phyloP scores from a whole-genome alignment of 2,888 invertebrate genomes.

The Agapostemon virescens region DNA sequence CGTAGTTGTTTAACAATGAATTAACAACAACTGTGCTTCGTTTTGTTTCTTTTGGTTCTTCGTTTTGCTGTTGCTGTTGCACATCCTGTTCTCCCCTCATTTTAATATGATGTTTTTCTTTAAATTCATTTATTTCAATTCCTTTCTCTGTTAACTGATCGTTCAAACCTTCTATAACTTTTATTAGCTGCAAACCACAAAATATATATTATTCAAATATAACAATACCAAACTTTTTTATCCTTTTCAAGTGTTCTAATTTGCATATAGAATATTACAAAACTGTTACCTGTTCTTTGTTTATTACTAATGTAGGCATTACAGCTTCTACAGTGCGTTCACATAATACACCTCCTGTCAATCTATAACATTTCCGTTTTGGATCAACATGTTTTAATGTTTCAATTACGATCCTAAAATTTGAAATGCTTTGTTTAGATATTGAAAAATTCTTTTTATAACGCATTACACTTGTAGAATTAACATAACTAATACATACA shows the following conservation, averaged over 20 bases:
- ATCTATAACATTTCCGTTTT: constrained; percentile 93
- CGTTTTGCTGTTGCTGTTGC: constrained; percentile 71
- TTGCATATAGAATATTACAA: constrained; percentile 16
- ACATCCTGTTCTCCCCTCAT: constrained; percentile 87
- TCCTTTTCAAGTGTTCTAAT: not conserved
- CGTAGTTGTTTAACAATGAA: constrained; percentile 63
- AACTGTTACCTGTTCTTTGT: constrained; percentile 85
- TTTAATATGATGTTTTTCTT: constrained; percentile 93
- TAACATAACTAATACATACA: not conserved
- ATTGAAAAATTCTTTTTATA: not conserved
- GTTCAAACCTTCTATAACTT: constrained; percentile 89
- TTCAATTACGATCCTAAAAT: constrained; percentile 93
- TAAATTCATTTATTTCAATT: constrained; percentile 93
- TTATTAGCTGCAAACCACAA: constrained; percentile 84
- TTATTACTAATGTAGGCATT: constrained; percentile 90
- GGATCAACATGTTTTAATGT: constrained; percentile 92
- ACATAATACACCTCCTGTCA: constrained; percentile 96
- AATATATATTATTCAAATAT: not conserved
- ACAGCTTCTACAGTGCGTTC: constrained; percentile 96
- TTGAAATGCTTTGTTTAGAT: not conserved
- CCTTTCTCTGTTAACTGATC: constrained; percentile 93
- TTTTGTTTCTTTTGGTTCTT: constrained; percentile 74
- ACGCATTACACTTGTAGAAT: not conserved
- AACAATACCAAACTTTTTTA: not conserved
- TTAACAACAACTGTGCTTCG: constrained; percentile 76